Percentiles rank a stretch among this genome's conserved stretches.
phyloP scores from a whole-genome alignment of 2,113 vertebrate species.

The Papio anubis region DNA sequence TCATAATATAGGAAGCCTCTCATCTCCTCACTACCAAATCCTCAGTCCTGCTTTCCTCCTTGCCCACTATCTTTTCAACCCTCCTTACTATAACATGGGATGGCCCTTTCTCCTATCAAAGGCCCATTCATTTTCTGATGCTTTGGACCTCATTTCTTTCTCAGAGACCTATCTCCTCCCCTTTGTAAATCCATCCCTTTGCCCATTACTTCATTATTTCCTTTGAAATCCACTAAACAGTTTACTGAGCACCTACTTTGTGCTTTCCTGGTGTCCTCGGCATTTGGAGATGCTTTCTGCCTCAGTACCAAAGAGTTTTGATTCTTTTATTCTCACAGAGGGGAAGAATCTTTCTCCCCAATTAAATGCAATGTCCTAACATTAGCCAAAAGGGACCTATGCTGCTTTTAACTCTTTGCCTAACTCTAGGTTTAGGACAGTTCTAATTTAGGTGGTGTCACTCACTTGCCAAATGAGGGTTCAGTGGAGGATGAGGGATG shows the following conservation, averaged over 20 bases:
- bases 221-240: background rate
- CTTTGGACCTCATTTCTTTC: background rate
- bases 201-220: background rate
- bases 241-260: background rate
- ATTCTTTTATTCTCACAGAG: background rate
- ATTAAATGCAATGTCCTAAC: background rate
- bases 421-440: background rate
- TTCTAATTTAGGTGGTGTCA: background rate
- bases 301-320: background rate
- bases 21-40: background rate
- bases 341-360: background rate
- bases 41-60: background rate
- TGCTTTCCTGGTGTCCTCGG: background rate
- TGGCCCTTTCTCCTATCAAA: background rate
- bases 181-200: background rate
- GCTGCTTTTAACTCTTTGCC: background rate
- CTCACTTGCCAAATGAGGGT: background rate
- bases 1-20: background rate
- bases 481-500: accelerated
- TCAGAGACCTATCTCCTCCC: background rate
- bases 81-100: background rate
- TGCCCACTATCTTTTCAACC: background rate
- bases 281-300: background rate
- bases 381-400: background rate
- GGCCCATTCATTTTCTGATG: background rate